Evolutionary conservation across 2,113 vertebrate species (phyloP).

Genomic region (Notiomystis cincta): DNA sequence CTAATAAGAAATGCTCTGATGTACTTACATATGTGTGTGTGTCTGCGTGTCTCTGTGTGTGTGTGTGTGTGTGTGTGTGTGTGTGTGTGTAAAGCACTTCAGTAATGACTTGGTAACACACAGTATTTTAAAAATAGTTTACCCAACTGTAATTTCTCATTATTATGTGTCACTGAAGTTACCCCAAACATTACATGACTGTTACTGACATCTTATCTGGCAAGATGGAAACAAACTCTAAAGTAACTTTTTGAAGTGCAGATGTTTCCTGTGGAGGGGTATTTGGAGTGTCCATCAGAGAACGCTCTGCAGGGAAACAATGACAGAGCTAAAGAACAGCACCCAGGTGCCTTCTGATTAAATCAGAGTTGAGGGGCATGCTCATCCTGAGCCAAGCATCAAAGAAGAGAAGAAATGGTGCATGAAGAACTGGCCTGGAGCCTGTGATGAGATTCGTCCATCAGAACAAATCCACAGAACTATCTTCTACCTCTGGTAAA

Average conservation of each 20-base stretch:
- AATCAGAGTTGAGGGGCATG: neutral
- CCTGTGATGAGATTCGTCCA: neutral
- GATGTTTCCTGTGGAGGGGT: neutral
- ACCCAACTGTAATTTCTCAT: neutral
- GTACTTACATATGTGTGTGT: neutral
- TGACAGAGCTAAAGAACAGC: neutral
- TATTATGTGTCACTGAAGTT: neutral
- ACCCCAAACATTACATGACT: neutral
- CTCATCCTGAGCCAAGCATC: neutral
- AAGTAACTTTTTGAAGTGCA: neutral
- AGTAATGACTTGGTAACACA: neutral
- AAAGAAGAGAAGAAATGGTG: neutral
- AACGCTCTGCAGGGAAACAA: neutral
- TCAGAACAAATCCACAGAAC: neutral
- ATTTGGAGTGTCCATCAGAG: neutral
- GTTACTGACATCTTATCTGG: neutral
- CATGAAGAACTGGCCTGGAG: neutral
- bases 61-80: neutral
- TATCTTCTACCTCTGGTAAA: neutral
- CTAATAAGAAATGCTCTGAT: neutral
- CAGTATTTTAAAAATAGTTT: neutral
- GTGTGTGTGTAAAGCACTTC: neutral
- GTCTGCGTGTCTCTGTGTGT: too few relatives aligned
- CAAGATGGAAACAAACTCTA: neutral
- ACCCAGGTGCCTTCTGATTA: neutral